Conservation (phyloP, 2,888 invertebrate species). For the Tachystola acroxantha region DNA sequence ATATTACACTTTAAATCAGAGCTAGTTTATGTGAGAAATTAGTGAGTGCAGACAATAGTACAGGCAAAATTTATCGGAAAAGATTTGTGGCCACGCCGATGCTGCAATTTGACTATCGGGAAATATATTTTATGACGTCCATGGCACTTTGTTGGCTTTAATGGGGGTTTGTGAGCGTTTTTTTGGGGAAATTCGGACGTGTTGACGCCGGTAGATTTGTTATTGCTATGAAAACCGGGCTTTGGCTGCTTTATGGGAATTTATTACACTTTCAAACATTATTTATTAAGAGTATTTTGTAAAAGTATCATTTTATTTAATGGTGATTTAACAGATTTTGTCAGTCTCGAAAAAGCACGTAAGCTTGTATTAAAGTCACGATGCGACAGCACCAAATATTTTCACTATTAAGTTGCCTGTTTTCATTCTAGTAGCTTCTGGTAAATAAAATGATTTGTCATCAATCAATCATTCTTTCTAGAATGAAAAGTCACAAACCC, state of each 20-base stretch:
- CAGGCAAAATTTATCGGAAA: slow-evolving; percentile 62
- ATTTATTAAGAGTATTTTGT: too few relatives aligned
- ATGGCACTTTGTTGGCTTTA: slow-evolving; percentile 57
- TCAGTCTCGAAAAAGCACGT: too few relatives aligned
- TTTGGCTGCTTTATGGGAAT: neutral
- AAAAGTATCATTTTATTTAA: too few relatives aligned
- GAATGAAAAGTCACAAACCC: too few relatives aligned
- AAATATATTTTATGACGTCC: slow-evolving; percentile 71
- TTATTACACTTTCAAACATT: neutral
- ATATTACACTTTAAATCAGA: too few relatives aligned
- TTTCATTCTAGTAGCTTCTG: too few relatives aligned
- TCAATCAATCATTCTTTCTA: too few relatives aligned
- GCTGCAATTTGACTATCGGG: slow-evolving; percentile 71
- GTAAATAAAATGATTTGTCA: too few relatives aligned
- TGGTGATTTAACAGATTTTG: too few relatives aligned
- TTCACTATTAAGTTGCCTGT: too few relatives aligned
- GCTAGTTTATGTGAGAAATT: neutral
- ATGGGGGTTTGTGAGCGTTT: slow-evolving; percentile 40
- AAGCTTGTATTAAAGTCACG: too few relatives aligned
- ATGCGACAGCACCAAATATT: too few relatives aligned
- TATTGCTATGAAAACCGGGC: slow-evolving; percentile 9
- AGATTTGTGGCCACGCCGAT: slow-evolving; percentile 64
- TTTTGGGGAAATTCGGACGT: slow-evolving; percentile 27
- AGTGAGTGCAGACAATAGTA: neutral
- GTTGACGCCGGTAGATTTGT: slow-evolving; percentile 38